Percentiles rank a stretch among this genome's conserved stretches.
Conservation (phyloP, 64 coral and sea anemone species). For the Stichodactyla helianthus region DNA sequence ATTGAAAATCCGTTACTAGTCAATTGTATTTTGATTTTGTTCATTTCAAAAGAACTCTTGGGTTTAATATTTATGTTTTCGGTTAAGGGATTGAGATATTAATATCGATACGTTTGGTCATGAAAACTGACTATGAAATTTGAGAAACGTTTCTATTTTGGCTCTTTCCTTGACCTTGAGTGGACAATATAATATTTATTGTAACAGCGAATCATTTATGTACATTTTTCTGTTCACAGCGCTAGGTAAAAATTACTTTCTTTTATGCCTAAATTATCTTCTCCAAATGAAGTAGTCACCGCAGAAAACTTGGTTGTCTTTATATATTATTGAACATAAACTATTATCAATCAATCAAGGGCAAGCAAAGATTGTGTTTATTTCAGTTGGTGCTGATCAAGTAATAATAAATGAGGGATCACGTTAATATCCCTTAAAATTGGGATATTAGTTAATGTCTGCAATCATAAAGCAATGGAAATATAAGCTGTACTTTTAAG, state of each 20-base stretch:
- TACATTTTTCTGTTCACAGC: background rate
- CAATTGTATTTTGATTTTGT: background rate
- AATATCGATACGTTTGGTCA: background rate
- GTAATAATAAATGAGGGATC: background rate
- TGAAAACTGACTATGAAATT: background rate
- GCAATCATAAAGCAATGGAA: background rate
- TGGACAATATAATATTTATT: background rate
- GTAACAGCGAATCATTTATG: background rate
- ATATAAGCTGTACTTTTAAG: background rate
- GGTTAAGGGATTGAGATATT: background rate
- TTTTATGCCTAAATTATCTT: background rate
- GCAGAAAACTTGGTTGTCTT: background rate
- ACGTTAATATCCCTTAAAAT: background rate
- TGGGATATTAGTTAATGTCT: background rate
- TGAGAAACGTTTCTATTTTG: background rate
- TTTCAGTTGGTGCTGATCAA: background rate
- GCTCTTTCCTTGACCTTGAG: background rate
- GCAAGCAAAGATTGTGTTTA: constrained; percentile 1
- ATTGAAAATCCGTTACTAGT: background rate
- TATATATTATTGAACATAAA: background rate
- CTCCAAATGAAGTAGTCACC: background rate
- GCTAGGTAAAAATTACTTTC: background rate
- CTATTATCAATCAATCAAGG: constrained; percentile 3
- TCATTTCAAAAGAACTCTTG: background rate
- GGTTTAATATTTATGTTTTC: background rate